Percentiles rank a stretch among this genome's conserved stretches.
phyloP scores from a whole-genome alignment of 2,888 invertebrate genomes.

The Lasioglossum vierecki region DNA sequence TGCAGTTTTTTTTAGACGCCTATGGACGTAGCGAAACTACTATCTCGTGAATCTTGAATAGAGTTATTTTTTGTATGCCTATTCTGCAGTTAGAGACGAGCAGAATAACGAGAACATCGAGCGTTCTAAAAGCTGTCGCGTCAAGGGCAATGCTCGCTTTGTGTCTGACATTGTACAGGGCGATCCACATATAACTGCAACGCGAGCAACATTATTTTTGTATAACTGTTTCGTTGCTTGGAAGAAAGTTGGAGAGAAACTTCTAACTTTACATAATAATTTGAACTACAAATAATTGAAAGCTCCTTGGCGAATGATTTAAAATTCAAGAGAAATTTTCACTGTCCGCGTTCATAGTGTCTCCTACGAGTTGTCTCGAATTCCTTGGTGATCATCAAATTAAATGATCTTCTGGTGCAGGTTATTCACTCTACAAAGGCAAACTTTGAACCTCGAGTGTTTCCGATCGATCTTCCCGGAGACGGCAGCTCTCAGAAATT shows the following conservation, averaged over 20 bases:
- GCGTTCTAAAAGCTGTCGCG: conserved; percentile 4
- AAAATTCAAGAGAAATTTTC: neutral
- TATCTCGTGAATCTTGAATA: conserved; percentile 35
- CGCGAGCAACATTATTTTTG: neutral
- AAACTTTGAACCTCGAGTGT: neutral
- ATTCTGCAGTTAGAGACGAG: conserved; percentile 24
- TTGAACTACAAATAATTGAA: no score
- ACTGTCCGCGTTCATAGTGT: neutral
- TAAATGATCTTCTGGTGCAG: neutral
- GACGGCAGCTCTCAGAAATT: neutral
- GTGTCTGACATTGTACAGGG: neutral
- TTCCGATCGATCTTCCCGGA: neutral
- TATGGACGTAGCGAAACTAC: neutral
- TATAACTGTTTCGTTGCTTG: neutral
- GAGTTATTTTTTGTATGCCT: neutral
- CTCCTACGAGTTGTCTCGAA: neutral
- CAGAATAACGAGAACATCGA: conserved; percentile 24
- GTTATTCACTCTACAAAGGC: neutral
- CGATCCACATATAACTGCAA: neutral
- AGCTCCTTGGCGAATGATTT: neutral
- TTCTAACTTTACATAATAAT: neutral
- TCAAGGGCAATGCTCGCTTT: conserved; percentile 39
- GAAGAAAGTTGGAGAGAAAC: neutral
- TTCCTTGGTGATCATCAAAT: neutral
- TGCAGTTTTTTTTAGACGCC: neutral